Evolutionary conservation across 2,113 vertebrate genomes (phyloP).

Genomic region (Trinectes maculatus): DNA sequence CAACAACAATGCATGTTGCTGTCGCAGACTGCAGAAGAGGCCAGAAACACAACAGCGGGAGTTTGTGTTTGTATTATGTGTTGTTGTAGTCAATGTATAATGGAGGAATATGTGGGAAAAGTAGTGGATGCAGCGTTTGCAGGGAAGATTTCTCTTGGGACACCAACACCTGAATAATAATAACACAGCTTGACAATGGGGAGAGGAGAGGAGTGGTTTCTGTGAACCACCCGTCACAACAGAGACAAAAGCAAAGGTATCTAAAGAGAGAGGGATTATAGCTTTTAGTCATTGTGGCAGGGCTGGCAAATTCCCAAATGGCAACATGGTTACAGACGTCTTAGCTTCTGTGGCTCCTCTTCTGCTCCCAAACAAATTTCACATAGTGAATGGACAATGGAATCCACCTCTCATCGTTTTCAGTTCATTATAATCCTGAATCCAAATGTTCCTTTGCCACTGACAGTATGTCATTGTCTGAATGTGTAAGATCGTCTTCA

Average conservation of each 20-base stretch:
- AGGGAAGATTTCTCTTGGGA: slow-evolving; percentile 53
- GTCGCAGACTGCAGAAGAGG: slow-evolving; percentile 32
- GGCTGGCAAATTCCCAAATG: slow-evolving; percentile 48
- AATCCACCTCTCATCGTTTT: background rate
- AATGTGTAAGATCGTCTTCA: slow-evolving; percentile 18
- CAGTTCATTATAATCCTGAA: background rate
- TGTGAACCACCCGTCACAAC: slow-evolving; percentile 53
- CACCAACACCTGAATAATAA: slow-evolving; percentile 61
- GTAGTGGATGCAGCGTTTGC: slow-evolving; percentile 39
- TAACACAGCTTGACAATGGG: slow-evolving; percentile 46
- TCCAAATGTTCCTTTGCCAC: slow-evolving; percentile 1
- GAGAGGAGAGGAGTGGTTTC: slow-evolving; percentile 49
- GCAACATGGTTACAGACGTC: slow-evolving; percentile 4
- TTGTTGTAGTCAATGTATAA: slow-evolving; percentile 53
- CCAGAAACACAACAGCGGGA: slow-evolving; percentile 40
- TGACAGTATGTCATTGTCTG: slow-evolving; percentile 1
- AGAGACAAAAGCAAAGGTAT: slow-evolving; percentile 42
- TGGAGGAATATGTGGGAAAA: slow-evolving; percentile 25
- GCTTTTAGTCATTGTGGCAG: slow-evolving; percentile 46
- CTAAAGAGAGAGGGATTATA: slow-evolving; percentile 53
- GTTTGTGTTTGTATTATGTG: slow-evolving; percentile 33
- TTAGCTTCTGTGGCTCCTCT: slow-evolving; percentile 10
- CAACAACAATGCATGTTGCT: slow-evolving; percentile 35
- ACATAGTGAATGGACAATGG: slow-evolving; percentile 14
- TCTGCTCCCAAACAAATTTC: background rate